Evolutionary conservation across 2,113 vertebrate species (phyloP).

Genomic region (Calidris pugnax): DNA sequence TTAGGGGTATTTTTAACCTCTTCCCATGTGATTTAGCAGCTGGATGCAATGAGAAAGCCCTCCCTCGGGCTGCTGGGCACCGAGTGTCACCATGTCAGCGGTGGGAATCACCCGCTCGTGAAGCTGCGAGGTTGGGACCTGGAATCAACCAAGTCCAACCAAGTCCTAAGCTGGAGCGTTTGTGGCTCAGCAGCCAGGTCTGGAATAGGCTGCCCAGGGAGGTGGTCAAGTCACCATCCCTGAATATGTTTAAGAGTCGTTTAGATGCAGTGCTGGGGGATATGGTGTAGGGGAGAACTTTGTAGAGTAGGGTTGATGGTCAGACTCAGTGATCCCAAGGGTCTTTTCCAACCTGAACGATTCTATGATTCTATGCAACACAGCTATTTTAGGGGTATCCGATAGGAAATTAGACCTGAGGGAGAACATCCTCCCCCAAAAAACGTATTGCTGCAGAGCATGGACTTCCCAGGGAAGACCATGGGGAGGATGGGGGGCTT

Average conservation of each 20-base stretch:
- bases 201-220: neutral
- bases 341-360: too few species aligned
- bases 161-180: neutral
- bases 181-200: neutral
- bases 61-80: neutral
- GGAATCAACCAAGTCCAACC: neutral
- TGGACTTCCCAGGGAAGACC: neutral
- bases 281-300: too few species aligned
- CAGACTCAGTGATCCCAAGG: too few species aligned
- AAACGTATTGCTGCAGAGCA: neutral
- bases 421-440: neutral
- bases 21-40: slow-evolving; percentile 37
- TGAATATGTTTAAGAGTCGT: too few species aligned
- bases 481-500: accelerated
- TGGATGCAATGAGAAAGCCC: slow-evolving; percentile 34
- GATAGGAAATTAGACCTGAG: neutral
- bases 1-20: slow-evolving; percentile 66
- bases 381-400: neutral
- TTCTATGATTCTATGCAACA: neutral
- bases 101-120: neutral
- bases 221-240: too few species aligned
- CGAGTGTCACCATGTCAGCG: neutral
- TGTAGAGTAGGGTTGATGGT: too few species aligned
- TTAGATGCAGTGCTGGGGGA: too few species aligned
- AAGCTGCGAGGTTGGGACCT: neutral